Evolutionary conservation across 2,797 vertebrate genomes (phyloP).

Genomic region (Mus spretus): DNA sequence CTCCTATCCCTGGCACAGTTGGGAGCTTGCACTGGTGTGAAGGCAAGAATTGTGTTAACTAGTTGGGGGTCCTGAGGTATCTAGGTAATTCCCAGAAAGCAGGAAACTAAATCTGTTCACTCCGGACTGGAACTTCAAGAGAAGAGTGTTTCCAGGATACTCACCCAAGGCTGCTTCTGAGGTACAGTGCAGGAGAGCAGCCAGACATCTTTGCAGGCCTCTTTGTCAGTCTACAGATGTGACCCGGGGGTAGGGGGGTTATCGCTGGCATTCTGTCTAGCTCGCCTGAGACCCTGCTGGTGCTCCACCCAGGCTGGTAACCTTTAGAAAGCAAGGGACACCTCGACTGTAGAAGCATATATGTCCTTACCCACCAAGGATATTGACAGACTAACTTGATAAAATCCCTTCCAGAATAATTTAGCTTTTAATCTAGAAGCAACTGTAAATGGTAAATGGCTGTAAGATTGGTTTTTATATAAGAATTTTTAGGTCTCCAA

Average conservation of each 20-base stretch:
- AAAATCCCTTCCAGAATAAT: background rate
- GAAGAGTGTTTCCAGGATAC: background rate
- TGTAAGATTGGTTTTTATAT: background rate
- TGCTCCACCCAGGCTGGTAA: background rate
- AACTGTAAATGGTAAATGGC: background rate
- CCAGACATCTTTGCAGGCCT: background rate
- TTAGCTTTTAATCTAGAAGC: background rate
- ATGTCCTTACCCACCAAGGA: background rate
- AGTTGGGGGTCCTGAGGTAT: no score
- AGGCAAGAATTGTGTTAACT: background rate
- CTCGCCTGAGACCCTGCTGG: fast-evolving
- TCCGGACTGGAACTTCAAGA: background rate
- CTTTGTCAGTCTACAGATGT: fast-evolving
- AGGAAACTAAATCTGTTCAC: background rate
- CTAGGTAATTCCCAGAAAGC: background rate
- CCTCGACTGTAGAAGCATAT: no score
- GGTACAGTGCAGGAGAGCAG: background rate
- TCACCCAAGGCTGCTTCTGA: fast-evolving
- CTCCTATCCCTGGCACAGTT: fast-evolving
- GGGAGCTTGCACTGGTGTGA: no score
- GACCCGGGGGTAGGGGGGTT: no score
- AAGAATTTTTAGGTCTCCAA: background rate
- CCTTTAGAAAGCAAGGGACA: background rate
- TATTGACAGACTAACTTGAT: background rate
- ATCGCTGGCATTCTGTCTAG: background rate